A percentile compares a stretch with the other conserved stretches of the same genome.
Evolutionary conservation across 1,140 invertebrate genomes (phyloP).

Genomic region (Monomorium pharaonis): DNA sequence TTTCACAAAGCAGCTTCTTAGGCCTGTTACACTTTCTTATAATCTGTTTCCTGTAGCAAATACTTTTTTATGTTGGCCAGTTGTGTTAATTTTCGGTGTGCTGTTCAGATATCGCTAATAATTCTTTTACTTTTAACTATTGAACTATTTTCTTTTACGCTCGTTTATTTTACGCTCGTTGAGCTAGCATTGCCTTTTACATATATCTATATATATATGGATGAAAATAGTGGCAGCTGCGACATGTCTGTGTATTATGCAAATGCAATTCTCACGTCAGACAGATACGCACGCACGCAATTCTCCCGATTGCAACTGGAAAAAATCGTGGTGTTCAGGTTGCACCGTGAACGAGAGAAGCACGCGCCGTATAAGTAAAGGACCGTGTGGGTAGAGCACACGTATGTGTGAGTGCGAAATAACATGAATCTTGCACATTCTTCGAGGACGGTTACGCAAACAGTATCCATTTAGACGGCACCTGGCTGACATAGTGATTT

Average conservation of each 20-base stretch:
- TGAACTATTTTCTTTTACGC: background rate
- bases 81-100: background rate
- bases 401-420: background rate
- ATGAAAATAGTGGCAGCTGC: background rate
- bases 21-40: background rate
- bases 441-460: constrained; percentile 45
- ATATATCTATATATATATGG: background rate
- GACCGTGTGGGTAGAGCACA: background rate
- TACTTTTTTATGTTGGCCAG: background rate
- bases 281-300: background rate
- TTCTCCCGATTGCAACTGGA: constrained; percentile 14
- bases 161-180: background rate
- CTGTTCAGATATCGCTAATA: background rate
- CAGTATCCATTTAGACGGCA: constrained; percentile 14
- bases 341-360: constrained; percentile 25
- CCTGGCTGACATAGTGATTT: constrained; percentile 6
- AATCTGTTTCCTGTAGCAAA: background rate
- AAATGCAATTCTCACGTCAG: background rate
- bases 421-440: constrained; percentile 49
- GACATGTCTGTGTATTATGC: background rate
- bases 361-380: constrained; percentile 10
- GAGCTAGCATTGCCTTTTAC: background rate
- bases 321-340: constrained; percentile 20
- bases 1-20: background rate
- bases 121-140: background rate